Percentiles rank a stretch among this genome's conserved stretches.
These are phyloP conservation scores for Trachemys scripta DNA, from an alignment of 2,113 vertebrate genomes.

Conservation along the genomic window DNA sequence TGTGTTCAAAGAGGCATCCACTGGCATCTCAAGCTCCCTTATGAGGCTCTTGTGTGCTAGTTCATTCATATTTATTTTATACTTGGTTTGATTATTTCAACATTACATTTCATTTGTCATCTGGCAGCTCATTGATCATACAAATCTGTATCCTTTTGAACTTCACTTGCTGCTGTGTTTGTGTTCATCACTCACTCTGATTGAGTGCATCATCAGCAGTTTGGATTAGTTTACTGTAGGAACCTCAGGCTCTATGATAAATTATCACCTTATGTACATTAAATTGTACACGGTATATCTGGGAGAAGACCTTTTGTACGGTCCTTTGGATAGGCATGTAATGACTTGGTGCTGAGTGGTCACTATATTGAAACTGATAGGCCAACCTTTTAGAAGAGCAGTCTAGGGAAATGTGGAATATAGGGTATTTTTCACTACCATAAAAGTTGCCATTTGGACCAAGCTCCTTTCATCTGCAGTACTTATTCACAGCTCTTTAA, in stretches of 20 bases:
- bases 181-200: conserved; percentile 84
- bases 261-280: conserved; percentile 76
- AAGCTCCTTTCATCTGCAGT: background rate
- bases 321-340: conserved; percentile 17
- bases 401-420: conserved; percentile 16
- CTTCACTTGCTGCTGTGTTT: conserved; percentile 75
- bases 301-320: conserved; percentile 72
- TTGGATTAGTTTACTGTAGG: conserved; percentile 80
- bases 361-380: conserved; percentile 64
- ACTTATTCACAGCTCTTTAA: conserved; percentile 30
- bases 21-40: conserved; percentile 9
- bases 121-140: conserved; percentile 81
- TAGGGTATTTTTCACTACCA: background rate
- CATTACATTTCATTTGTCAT: conserved; percentile 76
- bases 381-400: conserved; percentile 47
- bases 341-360: conserved; percentile 51
- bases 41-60: conserved; percentile 3
- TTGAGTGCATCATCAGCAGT: conserved; percentile 86
- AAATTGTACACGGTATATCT: conserved; percentile 65
- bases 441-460: background rate
- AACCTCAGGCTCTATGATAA: conserved; percentile 73
- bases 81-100: conserved; percentile 75
- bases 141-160: conserved; percentile 80
- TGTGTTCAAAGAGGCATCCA: background rate
- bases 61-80: conserved; percentile 47